phyloP scores from a whole-genome alignment of 2,797 vertebrate species.

The Acanthornis magna region DNA sequence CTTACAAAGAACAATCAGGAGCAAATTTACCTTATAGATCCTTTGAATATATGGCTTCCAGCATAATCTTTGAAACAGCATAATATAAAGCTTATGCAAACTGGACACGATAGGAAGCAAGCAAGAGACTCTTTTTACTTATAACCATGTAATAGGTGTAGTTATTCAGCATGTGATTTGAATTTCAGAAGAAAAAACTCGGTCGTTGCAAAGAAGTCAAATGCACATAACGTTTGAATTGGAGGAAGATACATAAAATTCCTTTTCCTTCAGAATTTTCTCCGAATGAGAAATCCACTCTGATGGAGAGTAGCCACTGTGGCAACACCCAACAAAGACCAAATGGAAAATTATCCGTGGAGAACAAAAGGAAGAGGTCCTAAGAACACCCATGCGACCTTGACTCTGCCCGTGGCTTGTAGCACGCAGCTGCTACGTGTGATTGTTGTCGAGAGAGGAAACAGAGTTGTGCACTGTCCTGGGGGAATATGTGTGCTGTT shows the following conservation, averaged over 20 bases:
- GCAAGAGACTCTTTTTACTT: not conserved
- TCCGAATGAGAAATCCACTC: not conserved
- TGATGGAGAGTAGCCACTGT: not conserved
- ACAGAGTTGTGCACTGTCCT: not conserved
- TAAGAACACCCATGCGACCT: not conserved
- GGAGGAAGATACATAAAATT: not conserved
- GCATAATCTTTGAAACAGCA: not conserved
- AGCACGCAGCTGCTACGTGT: not conserved
- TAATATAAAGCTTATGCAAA: not conserved
- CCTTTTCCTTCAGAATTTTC: not conserved
- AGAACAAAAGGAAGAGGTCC: not conserved
- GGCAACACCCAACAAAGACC: not conserved
- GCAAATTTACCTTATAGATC: not conserved
- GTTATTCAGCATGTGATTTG: not conserved
- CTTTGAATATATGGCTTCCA: not conserved
- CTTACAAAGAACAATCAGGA: not conserved
- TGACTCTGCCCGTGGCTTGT: not conserved
- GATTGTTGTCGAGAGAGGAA: slow-evolving; percentile 16
- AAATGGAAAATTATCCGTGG: not conserved
- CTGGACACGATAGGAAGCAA: not conserved
- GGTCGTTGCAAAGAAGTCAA: not conserved
- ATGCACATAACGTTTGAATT: not conserved
- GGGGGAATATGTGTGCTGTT: slow-evolving; percentile 42
- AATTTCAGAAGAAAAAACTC: not conserved
- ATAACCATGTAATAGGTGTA: not conserved